Evolutionary conservation across 2,888 invertebrate genomes (phyloP), one percentile per base, ranked within the genome.

Genomic region (Drosophila hamatofila): DNA sequence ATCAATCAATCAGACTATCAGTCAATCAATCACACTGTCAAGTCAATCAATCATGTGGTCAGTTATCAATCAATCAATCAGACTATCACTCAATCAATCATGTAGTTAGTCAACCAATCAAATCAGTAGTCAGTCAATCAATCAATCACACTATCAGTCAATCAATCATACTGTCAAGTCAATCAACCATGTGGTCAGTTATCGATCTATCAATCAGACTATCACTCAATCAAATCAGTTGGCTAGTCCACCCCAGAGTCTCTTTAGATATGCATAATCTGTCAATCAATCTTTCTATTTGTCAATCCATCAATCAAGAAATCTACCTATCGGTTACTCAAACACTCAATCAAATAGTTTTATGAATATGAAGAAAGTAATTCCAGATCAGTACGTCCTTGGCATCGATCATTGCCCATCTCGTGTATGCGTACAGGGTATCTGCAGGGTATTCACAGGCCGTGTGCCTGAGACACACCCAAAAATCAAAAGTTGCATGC

Each of bases 401-500:
- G 2, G 14, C 16, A 37, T 8, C 9, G 6, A 7, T 6, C 37
- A 54, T 18, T 9, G 18, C 18, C 39, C 8, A 54, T 9, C 4
- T 33, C 3, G 8, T 1, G 7, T 2, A 37, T 16, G 35, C 16
- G 35, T 37, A 14, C 4, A 16, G 23, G 18, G 2, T 61, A 14
- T 12, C 12, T 12, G 9, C 48, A 44, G 65, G 35, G 64, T 64
- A 65, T 65, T 3, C 0, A 39, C 33, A 11, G 30, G 37, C 16
- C 18, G 41, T 33, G 23, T 42, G 51, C 14, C 42, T 27, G 48
- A 27, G 59, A 64, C 81, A 73, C 78, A 78, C 81, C 81, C 69
- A 61, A 55, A 65, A 35, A 49, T 51, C 62, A 60, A 51, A 58
- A 51, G 49, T 66, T 63, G 67, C 72, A 75, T 48, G 70, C 72